These are phyloP conservation scores for Cheilosia urbana DNA, from an alignment of 2,888 invertebrate genomes.

Conservation along the genomic window DNA sequence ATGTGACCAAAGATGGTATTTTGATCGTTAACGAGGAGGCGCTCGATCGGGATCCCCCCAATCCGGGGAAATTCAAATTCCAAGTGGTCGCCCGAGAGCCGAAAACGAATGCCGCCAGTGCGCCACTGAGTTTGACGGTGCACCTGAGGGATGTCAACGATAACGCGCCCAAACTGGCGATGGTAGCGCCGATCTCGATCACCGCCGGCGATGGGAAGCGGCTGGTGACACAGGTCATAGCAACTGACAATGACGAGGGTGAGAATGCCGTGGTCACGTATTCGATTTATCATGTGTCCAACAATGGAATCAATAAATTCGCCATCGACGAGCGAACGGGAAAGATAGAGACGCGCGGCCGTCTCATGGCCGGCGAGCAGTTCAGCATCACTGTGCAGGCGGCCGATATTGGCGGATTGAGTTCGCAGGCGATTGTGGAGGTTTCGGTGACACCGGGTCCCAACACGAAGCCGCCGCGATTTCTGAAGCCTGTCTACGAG, in stretches of 20 bases:
- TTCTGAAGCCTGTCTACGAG: conserved; percentile 92
- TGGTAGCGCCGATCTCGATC: conserved; percentile 91
- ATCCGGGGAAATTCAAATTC: conserved; percentile 92
- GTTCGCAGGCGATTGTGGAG: conserved; percentile 94
- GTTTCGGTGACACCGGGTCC: conserved; percentile 93
- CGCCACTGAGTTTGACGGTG: conserved; percentile 91
- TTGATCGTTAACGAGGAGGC: conserved; percentile 92
- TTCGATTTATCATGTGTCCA: conserved; percentile 95
- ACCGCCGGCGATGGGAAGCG: conserved; percentile 90
- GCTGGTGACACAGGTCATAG: conserved; percentile 89
- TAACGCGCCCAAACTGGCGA: conserved; percentile 92
- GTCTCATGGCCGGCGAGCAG: conserved; percentile 93
- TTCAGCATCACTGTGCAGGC: conserved; percentile 95
- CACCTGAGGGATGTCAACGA: conserved; percentile 93
- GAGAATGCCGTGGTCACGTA: conserved; percentile 92
- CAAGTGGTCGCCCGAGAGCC: conserved; percentile 94
- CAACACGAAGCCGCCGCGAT: conserved; percentile 92
- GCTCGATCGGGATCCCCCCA: conserved; percentile 94
- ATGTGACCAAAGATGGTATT: conserved; percentile 89
- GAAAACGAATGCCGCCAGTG: conserved; percentile 91
- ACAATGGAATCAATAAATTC: conserved; percentile 94
- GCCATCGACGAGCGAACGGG: conserved; percentile 92
- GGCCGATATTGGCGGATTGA: conserved; percentile 91
- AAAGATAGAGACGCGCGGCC: conserved; percentile 90
- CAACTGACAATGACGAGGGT: conserved; percentile 93